Conservation (phyloP, 2,113 vertebrate species). For the Camelus bactrianus region DNA sequence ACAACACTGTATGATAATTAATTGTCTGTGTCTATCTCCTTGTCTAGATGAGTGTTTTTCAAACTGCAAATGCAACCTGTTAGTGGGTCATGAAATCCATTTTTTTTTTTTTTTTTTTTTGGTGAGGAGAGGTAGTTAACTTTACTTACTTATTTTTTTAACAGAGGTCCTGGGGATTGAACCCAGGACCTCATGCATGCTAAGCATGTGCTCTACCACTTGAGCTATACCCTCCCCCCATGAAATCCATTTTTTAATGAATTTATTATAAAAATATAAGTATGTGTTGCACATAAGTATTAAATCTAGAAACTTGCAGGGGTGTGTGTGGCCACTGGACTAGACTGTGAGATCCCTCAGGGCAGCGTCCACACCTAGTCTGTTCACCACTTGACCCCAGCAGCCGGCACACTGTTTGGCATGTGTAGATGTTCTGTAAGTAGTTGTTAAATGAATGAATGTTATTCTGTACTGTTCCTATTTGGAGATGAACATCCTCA, state of each 20-base stretch:
- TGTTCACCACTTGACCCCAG: background rate
- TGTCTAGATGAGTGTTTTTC: background rate
- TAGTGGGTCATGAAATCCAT: background rate
- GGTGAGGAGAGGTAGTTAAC: no score
- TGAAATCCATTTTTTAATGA: background rate
- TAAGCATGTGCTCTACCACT: no score
- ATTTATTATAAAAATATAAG: background rate
- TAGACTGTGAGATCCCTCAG: background rate
- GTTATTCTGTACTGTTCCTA: slow-evolving; percentile 14
- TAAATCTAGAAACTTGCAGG: background rate
- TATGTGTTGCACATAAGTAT: background rate
- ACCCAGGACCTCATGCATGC: no score
- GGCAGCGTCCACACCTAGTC: background rate
- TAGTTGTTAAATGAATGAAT: background rate
- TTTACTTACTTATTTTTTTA: no score
- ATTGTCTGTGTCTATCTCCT: background rate
- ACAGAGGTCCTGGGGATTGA: no score
- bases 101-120: background rate
- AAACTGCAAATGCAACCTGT: background rate
- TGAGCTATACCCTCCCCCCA: background rate
- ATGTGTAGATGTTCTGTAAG: background rate
- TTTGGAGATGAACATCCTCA: background rate
- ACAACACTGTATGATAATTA: background rate
- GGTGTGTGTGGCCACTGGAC: background rate
- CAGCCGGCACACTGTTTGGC: background rate